Evolutionary conservation across 1,140 invertebrate genomes (phyloP), one percentile per base, ranked within the genome.

Genomic region (Stenopsyche tienmushanensis): DNA sequence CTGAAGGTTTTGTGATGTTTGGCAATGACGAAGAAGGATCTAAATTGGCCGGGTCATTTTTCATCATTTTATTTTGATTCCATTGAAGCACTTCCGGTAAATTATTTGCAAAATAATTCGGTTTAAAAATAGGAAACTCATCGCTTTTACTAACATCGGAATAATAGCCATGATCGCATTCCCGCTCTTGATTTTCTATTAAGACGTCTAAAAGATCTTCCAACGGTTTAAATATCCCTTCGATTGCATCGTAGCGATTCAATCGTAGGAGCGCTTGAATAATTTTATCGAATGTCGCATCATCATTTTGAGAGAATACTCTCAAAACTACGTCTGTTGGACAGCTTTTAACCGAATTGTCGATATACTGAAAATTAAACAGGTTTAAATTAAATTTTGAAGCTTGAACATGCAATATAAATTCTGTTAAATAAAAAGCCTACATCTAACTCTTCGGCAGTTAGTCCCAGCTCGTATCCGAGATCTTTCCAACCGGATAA

Each of bases 241-340:
- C 79, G 1, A 81, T 69, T 29, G 79, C 79, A 65, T 81, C 80
- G 70, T 76, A 79, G 41, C 80, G 74, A 62, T 79, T 72, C 71
- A 81, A 70, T 68, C 75, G 75, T 3, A 76, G 58, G 29, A 81
- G 75, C 47, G 75, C 75, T 71, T 78, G 73, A 24, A 80, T 54
- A 59, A 81, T 74, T 73, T 80, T 79, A 34, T 79, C 78, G 44
- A 81, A 69, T 39, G 79, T 81, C 52, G 79, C 77, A 62, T 75
- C 74, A 42, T 80, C 77, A 72, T 76, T 74, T 73, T 80, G 77
- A 69, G 74, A 76, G 57, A 74, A 80, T 2, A 80, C 72, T 72
- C 75, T 76, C 9, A 81, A 67, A 1, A 81, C 73, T 49, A 76
- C 73, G 59, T 80, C 78, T 20, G 76, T 76, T 53, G 75, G 77